These are phyloP conservation scores for Orussus abietinus DNA, from an alignment of 1,140 invertebrate species.

Conservation along the genomic window DNA sequence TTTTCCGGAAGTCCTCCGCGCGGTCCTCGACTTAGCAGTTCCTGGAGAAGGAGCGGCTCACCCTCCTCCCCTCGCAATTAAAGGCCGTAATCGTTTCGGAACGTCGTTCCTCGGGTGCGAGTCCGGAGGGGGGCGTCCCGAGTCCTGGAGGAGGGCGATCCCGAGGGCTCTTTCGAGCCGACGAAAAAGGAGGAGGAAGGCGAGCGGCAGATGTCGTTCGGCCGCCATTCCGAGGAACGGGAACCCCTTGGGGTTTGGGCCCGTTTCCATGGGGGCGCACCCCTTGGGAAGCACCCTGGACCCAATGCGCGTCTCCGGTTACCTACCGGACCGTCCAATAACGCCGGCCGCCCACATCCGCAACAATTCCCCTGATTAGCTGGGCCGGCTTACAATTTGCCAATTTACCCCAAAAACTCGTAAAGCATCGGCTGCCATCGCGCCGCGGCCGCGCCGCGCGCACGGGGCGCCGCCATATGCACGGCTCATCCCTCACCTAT, in stretches of 20 bases:
- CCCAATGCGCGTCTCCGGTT: conserved; percentile 38
- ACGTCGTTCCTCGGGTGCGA: too few species aligned
- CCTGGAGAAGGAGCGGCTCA: too few species aligned
- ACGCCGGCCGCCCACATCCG: conserved; percentile 41
- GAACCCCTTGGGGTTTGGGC: conserved; percentile 31
- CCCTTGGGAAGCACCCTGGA: conserved; percentile 13
- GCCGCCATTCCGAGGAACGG: conserved; percentile 36
- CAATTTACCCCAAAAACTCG: conserved; percentile 43
- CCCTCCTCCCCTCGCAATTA: too few species aligned
- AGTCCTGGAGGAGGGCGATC: background rate
- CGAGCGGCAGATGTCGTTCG: conserved; percentile 45
- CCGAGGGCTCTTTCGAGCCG: background rate
- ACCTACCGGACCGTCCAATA: conserved; percentile 33
- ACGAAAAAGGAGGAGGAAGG: conserved; percentile 18
- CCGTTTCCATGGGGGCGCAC: conserved; percentile 4
- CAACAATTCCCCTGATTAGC: conserved; percentile 50
- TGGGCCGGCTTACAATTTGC: conserved; percentile 38
- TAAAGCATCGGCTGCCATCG: conserved; percentile 33
- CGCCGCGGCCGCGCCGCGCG: conserved; percentile 10
- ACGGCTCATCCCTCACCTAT: conserved; percentile 21
- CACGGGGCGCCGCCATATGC: conserved; percentile 27
- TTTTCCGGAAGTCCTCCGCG: too few species aligned
- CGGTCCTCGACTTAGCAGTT: too few species aligned
- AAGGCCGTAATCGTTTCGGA: too few species aligned
- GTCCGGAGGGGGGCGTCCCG: too few species aligned